Base-by-base conservation (phyloP, 1,140 invertebrate genomes). In the Papilio polytes region DNA sequence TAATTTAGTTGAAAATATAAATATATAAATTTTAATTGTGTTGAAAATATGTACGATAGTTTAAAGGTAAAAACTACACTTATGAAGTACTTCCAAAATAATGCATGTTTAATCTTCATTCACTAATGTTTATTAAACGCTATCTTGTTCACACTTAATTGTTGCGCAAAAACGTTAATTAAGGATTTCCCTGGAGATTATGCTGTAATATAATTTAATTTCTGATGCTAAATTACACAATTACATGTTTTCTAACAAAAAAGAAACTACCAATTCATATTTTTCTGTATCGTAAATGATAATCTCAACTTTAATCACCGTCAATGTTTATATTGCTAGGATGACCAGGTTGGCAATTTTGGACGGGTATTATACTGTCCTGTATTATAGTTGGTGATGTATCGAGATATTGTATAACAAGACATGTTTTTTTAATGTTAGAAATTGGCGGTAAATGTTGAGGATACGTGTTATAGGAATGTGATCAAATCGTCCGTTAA, bases 401-500 rank as follows among this genome's bases (percentile, higher is more conserved):
- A n/a, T n/a, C 20, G 53, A 56, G 18, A 56, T n/a, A n/a, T 56
- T 56, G 18, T 20, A 20, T 15, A 6, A 6, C 18, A 18, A 53
- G 7, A 1, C 53, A 20, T 56, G 0, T n/a, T 0, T 53, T 53
- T 18, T 15, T 1, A 48, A 15, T 53, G 9, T 8, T 20, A 56
- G 53, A 56, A 56, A 56, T 56, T 56, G n/a, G n/a, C n/a, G 53
- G 53, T n/a, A 20, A 56, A 56, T 56, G n/a, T 56, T 2, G 63
- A 7, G 18, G 26, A 26, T 70, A 56, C 13, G 12, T 36, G 63
- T 26, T 31, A 66, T 66, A 31, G 22, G 63, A 66, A 66, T 66
- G 63, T 31, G 26, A 66, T 66, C 3, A 66, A 66, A 66, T 8
- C 26, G 36, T 51, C 80, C 76, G 72, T n/a, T 85, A 86, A 87